phyloP scores from a whole-genome alignment of 2,888 invertebrate genomes.

The Adineta ricciae region DNA sequence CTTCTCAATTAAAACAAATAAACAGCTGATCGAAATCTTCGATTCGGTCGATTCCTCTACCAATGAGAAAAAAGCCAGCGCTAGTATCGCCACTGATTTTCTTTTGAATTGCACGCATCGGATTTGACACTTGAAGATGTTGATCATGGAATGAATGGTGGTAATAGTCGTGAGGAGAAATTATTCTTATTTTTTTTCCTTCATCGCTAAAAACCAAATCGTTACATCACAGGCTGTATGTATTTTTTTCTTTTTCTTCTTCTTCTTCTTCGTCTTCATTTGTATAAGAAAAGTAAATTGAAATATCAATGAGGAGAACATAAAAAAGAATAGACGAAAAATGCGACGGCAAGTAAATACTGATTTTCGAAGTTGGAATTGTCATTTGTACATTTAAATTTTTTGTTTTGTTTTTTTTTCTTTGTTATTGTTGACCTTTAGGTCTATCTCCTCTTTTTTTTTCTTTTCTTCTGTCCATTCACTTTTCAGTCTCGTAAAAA shows the following conservation, averaged over 20 bases:
- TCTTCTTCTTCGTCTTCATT: too few species aligned
- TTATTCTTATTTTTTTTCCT: background rate
- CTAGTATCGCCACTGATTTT: background rate
- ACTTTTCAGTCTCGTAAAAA: conserved; percentile 5
- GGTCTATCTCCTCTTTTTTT: background rate
- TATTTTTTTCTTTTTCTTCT: background rate
- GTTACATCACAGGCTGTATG: background rate
- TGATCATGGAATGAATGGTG: background rate
- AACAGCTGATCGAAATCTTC: background rate
- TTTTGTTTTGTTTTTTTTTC: background rate
- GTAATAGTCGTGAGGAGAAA: background rate
- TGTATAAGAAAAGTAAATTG: too few species aligned
- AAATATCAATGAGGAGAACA: too few species aligned
- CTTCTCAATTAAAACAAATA: background rate
- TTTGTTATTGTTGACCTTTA: background rate
- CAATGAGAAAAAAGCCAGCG: background rate
- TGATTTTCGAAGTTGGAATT: background rate
- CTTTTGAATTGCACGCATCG: background rate
- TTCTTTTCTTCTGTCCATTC: background rate
- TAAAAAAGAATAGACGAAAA: background rate
- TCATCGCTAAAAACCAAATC: background rate
- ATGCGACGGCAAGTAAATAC: background rate
- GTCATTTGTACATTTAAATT: background rate
- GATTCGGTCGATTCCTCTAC: background rate
- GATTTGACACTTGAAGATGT: background rate